phyloP scores from a whole-genome alignment of 2,888 invertebrate genomes.

The Agonum fuliginosum region DNA sequence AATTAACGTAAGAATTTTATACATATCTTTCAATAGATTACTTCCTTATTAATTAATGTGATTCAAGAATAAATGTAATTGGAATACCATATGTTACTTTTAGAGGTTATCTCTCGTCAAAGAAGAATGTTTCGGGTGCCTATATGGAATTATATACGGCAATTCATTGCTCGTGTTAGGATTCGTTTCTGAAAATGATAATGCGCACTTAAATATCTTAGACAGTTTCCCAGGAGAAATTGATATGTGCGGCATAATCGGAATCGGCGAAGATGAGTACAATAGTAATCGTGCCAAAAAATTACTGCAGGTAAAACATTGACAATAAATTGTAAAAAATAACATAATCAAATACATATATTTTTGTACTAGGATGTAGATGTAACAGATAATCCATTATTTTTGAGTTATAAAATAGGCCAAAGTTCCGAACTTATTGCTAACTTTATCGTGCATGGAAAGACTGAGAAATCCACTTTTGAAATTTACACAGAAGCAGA shows the following conservation, averaged over 20 bases:
- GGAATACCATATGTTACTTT: slow-evolving; percentile 64
- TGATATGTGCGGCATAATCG: slow-evolving; percentile 85
- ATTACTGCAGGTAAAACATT: slow-evolving; percentile 75
- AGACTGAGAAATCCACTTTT: slow-evolving; percentile 80
- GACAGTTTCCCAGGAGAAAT: slow-evolving; percentile 85
- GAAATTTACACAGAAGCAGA: slow-evolving; percentile 79
- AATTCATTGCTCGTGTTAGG: slow-evolving; percentile 82
- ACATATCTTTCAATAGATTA: neutral
- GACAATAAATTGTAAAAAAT: neutral
- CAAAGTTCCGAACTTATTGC: slow-evolving; percentile 78
- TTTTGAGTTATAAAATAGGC: slow-evolving; percentile 77
- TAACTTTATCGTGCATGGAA: slow-evolving; percentile 82
- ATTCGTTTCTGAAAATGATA: slow-evolving; percentile 78
- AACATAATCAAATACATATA: neutral
- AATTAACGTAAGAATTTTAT: slow-evolving; percentile 77
- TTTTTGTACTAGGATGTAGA: slow-evolving; percentile 77
- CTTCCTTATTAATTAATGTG: slow-evolving; percentile 21
- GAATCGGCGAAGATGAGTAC: slow-evolving; percentile 78
- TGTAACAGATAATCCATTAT: slow-evolving; percentile 86
- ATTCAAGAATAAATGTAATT: slow-evolving; percentile 38
- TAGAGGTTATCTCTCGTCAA: slow-evolving; percentile 82
- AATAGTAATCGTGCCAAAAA: slow-evolving; percentile 79
- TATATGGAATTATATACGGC: slow-evolving; percentile 85
- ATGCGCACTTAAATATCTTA: slow-evolving; percentile 76
- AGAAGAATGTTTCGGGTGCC: slow-evolving; percentile 80